phyloP scores from a whole-genome alignment of 1,140 invertebrate species.

The Caenorhabditis briggsae region DNA sequence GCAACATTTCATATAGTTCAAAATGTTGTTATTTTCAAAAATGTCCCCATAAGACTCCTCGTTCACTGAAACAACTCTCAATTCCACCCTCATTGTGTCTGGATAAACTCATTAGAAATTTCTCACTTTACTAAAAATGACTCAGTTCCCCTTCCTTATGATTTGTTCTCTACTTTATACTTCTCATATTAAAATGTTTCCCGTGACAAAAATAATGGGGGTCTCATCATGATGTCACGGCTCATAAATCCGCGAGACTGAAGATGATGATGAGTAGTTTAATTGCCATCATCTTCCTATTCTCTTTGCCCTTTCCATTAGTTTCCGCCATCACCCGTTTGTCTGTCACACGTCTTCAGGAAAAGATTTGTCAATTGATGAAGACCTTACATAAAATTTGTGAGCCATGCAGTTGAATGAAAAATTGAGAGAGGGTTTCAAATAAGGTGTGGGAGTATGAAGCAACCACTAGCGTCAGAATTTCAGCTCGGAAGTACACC shows the following conservation, averaged over 20 bases:
- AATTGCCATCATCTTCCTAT: constrained; percentile 42
- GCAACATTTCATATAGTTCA: too few species aligned
- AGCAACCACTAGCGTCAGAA: not conserved
- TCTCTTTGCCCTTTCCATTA: constrained; percentile 31
- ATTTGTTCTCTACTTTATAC: not conserved
- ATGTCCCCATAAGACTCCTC: too few species aligned
- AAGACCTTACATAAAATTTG: too few species aligned
- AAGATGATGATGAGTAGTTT: constrained; percentile 48
- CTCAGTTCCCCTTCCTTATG: not conserved
- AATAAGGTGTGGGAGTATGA: not conserved
- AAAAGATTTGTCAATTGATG: too few species aligned
- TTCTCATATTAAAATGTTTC: constrained; percentile 35
- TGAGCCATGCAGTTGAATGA: not conserved
- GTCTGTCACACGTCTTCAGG: constrained; percentile 38
- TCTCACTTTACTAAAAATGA: not conserved
- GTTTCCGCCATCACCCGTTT: not conserved
- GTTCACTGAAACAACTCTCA: too few species aligned
- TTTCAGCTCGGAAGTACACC: not conserved
- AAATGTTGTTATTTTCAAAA: too few species aligned
- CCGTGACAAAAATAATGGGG: not conserved
- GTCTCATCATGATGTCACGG: constrained; percentile 30
- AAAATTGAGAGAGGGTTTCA: constrained; percentile 18
- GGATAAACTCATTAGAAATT: too few species aligned
- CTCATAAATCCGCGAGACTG: constrained; percentile 38
- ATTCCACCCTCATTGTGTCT: too few species aligned